These are phyloP conservation scores for Uropetala carovei DNA, from an alignment of 2,888 invertebrate genomes.

Conservation along the genomic window DNA sequence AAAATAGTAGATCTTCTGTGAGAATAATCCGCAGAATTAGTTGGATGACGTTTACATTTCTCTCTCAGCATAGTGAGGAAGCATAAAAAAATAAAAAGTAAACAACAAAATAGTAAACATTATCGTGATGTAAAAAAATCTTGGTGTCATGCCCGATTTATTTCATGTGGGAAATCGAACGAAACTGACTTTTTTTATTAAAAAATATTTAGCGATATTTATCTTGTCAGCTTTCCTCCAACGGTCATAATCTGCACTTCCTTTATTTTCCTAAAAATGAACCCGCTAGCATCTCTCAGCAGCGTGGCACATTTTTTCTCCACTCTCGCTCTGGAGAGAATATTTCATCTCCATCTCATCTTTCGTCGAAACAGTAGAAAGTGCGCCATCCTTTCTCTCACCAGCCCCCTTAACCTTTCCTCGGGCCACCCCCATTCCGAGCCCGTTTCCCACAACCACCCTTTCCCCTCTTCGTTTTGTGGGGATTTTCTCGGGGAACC, in stretches of 20 bases:
- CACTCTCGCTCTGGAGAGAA: not conserved
- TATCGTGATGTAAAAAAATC: too few relatives aligned
- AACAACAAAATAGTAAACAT: too few relatives aligned
- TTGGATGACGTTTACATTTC: too few relatives aligned
- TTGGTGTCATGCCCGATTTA: too few relatives aligned
- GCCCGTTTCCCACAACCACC: slow-evolving; percentile 14
- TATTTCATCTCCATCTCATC: not conserved
- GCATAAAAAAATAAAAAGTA: too few relatives aligned
- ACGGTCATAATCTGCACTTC: too few relatives aligned
- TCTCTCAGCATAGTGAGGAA: too few relatives aligned
- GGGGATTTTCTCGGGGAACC: slow-evolving; percentile 59
- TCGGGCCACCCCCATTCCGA: not conserved
- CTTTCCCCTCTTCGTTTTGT: slow-evolving; percentile 15
- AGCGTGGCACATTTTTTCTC: not conserved
- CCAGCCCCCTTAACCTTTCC: not conserved
- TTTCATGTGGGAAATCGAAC: not conserved
- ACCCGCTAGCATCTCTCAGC: not conserved
- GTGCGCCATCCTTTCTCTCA: not conserved
- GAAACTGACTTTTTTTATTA: not conserved
- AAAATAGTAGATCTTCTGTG: too few relatives aligned
- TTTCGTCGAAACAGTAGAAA: slow-evolving; percentile 24
- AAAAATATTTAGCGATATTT: too few relatives aligned
- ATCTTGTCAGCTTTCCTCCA: too few relatives aligned
- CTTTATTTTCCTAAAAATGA: not conserved
- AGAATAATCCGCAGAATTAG: too few relatives aligned